Base-by-base conservation (phyloP, 2,797 vertebrate genomes). In the Rhinella marina region DNA sequence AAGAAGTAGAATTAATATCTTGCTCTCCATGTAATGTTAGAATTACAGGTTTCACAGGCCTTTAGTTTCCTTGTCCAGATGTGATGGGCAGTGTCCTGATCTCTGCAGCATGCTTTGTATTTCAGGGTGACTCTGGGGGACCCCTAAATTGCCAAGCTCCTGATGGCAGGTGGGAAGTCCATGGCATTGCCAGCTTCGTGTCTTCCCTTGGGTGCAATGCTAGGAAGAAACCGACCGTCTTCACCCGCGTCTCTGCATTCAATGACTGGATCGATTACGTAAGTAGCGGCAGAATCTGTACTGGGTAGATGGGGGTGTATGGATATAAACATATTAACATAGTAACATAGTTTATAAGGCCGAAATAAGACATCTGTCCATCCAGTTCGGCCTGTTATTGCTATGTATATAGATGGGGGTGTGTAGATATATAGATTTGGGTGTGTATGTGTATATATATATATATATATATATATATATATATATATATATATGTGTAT, bases 141-240 rank as follows among this genome's bases (percentile, higher is more conserved):
- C 97, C 98, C 75, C 94, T 98, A 87, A 93, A 97, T 93, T 98
- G 98, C 11, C 66, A 68, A 25, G 66, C 25, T 87, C 90, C 80
- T 0, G 95, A 89, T 0, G 96, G 97, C 16, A 25, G 78, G 75
- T 98, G 96, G 84, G 90, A 95, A 2, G 95, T 98, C 88, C 96
- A 97, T 0, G 97, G 97, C 0, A 94, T 98, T 90, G 96, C 97
- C 93, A 98, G 97, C 94, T 99, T 99, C 17, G 96, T 97, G 87
- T 97, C 97, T 29, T 87, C 92, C 0, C 23, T 0, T 16, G 97
- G 97, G 84, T 97, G 97, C 92, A 97, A 98, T 9, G 50, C 93
- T 13, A 90, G 0, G 66, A 68, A 68, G 92, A 98, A 96, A 88
- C 97, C 97, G 87, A 97, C 96, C 0, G 96, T 98, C 90, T 98